Evolutionary conservation across 2,888 invertebrate genomes (phyloP).

Genomic region (Zeuzera pyrina): DNA sequence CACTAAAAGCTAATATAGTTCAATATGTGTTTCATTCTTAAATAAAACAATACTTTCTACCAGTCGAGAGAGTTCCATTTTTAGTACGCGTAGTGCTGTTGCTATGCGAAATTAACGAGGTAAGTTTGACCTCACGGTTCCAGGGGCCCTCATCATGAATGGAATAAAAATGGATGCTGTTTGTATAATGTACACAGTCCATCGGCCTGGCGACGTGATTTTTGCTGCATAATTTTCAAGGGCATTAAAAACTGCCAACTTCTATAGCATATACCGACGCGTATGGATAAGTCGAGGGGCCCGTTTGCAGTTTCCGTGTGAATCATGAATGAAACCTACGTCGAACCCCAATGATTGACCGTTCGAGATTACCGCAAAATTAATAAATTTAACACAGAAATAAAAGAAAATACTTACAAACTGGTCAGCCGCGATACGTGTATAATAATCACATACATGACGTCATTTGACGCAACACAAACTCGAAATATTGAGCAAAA

Average conservation of each 20-base stretch:
- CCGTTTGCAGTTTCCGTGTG: conserved; percentile 27
- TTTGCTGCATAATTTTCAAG: conserved; percentile 73
- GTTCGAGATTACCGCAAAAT: conserved; percentile 31
- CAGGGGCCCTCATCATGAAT: neutral
- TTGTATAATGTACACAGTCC: conserved; percentile 23
- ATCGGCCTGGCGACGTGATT: conserved; percentile 45
- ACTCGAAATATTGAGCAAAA: conserved; percentile 68
- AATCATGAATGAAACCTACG: conserved; percentile 62
- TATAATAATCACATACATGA: conserved; percentile 70
- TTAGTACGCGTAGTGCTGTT: conserved; percentile 47
- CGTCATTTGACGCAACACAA: conserved; percentile 73
- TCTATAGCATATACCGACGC: conserved; percentile 23
- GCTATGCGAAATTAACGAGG: conserved; percentile 40
- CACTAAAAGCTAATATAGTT: neutral
- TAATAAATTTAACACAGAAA: conserved; percentile 52
- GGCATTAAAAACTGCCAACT: conserved; percentile 42
- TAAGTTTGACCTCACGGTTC: conserved; percentile 11
- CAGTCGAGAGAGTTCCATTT: conserved; percentile 59
- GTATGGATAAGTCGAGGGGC: conserved; percentile 33
- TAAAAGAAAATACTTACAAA: conserved; percentile 71
- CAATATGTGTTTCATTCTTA: too few species aligned
- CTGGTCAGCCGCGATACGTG: conserved; percentile 69
- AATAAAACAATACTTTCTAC: conserved; percentile 55
- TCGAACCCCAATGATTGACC: conserved; percentile 31
- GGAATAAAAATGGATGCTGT: neutral